Conservation (phyloP, 2,888 invertebrate genomes). For the Volucella inflata region DNA sequence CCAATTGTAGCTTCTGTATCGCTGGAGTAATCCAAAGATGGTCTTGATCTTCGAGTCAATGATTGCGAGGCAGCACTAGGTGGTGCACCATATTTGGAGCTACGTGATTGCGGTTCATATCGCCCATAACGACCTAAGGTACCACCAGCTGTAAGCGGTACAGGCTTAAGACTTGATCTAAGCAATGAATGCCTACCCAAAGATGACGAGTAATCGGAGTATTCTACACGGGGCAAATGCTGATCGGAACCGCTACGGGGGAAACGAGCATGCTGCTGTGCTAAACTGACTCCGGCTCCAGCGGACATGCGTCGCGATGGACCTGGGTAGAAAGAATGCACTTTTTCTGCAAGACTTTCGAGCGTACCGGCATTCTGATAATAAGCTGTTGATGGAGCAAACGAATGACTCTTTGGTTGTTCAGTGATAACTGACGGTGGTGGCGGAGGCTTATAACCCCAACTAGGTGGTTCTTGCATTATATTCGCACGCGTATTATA, state of each 20-base stretch:
- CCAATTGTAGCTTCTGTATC: conserved; percentile 97
- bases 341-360: conserved; percentile 96
- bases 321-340: conserved; percentile 93
- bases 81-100: conserved; percentile 85
- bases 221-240: conserved; percentile 93
- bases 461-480: conserved; percentile 83
- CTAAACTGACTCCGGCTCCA: conserved; percentile 84
- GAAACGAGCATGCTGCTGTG: conserved; percentile 85
- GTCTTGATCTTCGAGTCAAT: conserved; percentile 89
- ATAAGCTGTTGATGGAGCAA: conserved; percentile 89
- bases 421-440: conserved; percentile 96
- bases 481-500: conserved; percentile 89
- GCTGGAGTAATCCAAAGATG: conserved; percentile 94
- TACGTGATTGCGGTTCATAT: conserved; percentile 84
- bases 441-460: conserved; percentile 84
- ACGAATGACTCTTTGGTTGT: conserved; percentile 94
- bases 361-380: conserved; percentile 91
- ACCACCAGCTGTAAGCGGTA: conserved; percentile 83
- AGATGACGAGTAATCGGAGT: conserved; percentile 91
- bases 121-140: conserved; percentile 87
- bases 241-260: conserved; percentile 96
- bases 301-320: conserved; percentile 88
- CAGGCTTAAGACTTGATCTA: conserved; percentile 91
- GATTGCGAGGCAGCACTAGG: conserved; percentile 84
- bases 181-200: conserved; percentile 91